Evolutionary conservation across 2,888 invertebrate species (phyloP).

Genomic region (Drosophila phalerata): DNA sequence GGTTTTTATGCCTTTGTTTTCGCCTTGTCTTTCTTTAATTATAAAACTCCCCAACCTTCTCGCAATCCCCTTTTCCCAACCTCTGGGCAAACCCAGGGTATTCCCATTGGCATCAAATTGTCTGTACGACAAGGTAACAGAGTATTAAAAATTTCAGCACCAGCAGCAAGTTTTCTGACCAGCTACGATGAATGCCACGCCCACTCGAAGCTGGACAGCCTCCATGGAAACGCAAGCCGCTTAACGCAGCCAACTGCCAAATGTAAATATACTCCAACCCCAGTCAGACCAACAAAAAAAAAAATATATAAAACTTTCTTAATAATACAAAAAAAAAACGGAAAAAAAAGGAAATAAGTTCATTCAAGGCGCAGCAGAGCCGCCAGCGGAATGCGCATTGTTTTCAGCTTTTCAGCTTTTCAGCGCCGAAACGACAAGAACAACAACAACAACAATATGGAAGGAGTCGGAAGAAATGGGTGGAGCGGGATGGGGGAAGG

Average conservation of each 20-base stretch:
- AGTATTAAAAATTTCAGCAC: constrained; percentile 78
- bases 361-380: constrained; percentile 76
- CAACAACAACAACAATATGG: constrained; percentile 43
- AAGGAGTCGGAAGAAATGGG: constrained; percentile 1
- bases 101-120: constrained; percentile 72
- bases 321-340: constrained; percentile 65
- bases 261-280: constrained; percentile 77
- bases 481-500: neutral
- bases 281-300: constrained; percentile 59
- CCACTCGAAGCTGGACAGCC: constrained; percentile 13
- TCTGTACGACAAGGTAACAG: constrained; percentile 75
- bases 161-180: constrained; percentile 64
- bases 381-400: constrained; percentile 80
- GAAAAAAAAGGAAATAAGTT: constrained; percentile 38
- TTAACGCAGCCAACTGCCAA: constrained; percentile 81
- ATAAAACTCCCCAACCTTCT: constrained; percentile 53
- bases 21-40: constrained; percentile 69
- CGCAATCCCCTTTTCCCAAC: neutral
- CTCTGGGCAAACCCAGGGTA: neutral
- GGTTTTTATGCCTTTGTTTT: constrained; percentile 55
- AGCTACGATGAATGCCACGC: constrained; percentile 22
- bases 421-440: constrained; percentile 70
- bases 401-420: constrained; percentile 79
- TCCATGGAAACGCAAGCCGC: constrained; percentile 77
- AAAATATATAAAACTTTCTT: constrained; percentile 77